A percentile compares a stretch with the other conserved stretches of the same genome.
Evolutionary conservation across 1,140 invertebrate species (phyloP).

Genomic region (Pachypsylla venusta): DNA sequence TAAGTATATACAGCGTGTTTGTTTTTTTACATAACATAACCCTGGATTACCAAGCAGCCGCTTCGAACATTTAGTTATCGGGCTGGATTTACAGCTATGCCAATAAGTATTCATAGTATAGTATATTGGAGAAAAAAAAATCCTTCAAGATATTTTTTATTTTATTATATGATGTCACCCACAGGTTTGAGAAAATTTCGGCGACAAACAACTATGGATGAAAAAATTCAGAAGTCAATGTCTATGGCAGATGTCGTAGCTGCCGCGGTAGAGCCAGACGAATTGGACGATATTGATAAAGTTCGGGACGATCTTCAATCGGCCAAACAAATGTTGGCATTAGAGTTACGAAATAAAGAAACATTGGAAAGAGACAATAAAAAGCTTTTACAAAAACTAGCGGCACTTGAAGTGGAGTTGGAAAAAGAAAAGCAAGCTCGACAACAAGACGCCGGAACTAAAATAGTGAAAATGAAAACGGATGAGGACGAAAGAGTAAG

Average conservation of each 20-base stretch:
- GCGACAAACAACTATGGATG: conserved; percentile 73
- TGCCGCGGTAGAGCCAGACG: conserved; percentile 39
- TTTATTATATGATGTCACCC: conserved; percentile 12
- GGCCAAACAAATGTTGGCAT: conserved; percentile 73
- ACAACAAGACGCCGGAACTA: conserved; percentile 16
- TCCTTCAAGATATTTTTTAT: not conserved
- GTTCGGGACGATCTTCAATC: conserved; percentile 73
- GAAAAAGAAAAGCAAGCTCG: conserved; percentile 36
- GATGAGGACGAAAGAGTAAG: conserved; percentile 38
- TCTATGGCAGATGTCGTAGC: conserved; percentile 44
- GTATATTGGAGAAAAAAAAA: no score
- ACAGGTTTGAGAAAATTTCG: conserved; percentile 66
- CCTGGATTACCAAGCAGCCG: no score
- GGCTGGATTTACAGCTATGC: not conserved
- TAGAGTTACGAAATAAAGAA: conserved; percentile 73
- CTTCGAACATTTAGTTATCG: no score
- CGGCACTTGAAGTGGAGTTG: conserved; percentile 59
- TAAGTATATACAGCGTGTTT: no score
- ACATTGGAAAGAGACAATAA: conserved; percentile 74
- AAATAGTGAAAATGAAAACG: conserved; percentile 32
- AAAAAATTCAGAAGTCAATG: conserved; percentile 64
- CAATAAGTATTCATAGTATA: not conserved
- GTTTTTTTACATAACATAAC: no score
- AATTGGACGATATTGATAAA: conserved; percentile 73
- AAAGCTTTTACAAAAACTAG: conserved; percentile 54